Conservation (phyloP, 2,888 invertebrate species). For the Eupithecia exiguata region DNA sequence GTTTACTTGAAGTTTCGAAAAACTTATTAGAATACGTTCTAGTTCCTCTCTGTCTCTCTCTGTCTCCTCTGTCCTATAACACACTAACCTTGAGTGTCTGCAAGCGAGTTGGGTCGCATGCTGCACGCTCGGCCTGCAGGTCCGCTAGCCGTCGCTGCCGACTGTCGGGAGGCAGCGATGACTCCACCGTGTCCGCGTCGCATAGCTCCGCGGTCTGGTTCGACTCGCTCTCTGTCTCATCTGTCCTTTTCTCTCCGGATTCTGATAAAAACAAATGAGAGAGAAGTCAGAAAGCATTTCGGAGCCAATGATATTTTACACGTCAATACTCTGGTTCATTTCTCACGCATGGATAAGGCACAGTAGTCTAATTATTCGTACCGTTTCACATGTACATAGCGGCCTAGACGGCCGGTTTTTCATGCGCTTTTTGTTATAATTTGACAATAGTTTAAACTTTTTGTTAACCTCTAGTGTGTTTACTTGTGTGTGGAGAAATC, state of each 20-base stretch:
- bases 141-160: constrained; percentile 87
- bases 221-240: constrained; percentile 78
- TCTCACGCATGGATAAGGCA: background rate
- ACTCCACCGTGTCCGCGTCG: constrained; percentile 87
- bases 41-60: background rate
- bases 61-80: background rate
- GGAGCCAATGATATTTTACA: background rate
- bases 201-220: constrained; percentile 84
- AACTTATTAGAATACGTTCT: no score
- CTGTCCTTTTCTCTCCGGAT: constrained; percentile 74
- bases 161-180: constrained; percentile 87
- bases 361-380: background rate
- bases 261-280: constrained; percentile 50
- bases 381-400: background rate
- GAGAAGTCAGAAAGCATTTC: background rate
- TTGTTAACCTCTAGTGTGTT: no score
- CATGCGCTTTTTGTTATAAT: no score
- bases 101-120: constrained; percentile 91
- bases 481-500: no score
- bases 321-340: background rate
- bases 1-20: no score
- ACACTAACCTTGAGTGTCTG: constrained; percentile 83
- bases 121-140: constrained; percentile 89
- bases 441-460: no score
- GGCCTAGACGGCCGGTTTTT: no score